These are phyloP conservation scores for Gorsachius magnificus DNA, from an alignment of 2,797 vertebrate genomes.

Conservation along the genomic window DNA sequence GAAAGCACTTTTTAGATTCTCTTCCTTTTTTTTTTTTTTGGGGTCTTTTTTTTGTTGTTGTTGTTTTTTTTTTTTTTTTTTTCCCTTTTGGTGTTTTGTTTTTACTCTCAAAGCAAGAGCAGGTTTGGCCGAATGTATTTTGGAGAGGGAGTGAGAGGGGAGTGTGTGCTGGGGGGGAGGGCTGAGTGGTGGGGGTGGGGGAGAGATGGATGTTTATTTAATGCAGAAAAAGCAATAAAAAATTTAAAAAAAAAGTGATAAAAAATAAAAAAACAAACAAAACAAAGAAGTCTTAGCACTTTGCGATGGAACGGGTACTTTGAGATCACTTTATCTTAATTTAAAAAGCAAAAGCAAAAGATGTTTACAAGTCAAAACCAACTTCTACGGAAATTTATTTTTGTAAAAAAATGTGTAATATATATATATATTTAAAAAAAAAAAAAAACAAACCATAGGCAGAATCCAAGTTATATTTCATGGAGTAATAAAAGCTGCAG, in stretches of 20 bases:
- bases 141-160: slow-evolving; percentile 36
- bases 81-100: neutral
- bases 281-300: slow-evolving; percentile 75
- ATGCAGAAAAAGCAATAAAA: slow-evolving; percentile 70
- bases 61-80: neutral
- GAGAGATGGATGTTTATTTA: slow-evolving; percentile 50
- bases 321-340: slow-evolving; percentile 76
- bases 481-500: neutral
- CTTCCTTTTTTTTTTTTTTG: neutral
- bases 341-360: slow-evolving; percentile 63
- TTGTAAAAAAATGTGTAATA: slow-evolving; percentile 71
- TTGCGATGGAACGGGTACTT: slow-evolving; percentile 79
- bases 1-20: slow-evolving; percentile 76
- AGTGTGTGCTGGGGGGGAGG: neutral
- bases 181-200: neutral
- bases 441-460: neutral
- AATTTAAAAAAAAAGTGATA: slow-evolving; percentile 34
- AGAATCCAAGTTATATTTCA: slow-evolving; percentile 62
- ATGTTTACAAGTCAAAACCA: slow-evolving; percentile 76
- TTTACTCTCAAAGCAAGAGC: slow-evolving; percentile 30
- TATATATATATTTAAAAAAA: slow-evolving; percentile 50
- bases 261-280: neutral
- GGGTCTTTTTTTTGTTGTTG: neutral
- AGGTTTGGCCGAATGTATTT: slow-evolving; percentile 48
- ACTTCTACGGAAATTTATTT: slow-evolving; percentile 78